Conservation (phyloP, 2,797 vertebrate species). For the Microctenopoma stevenorrisi region DNA sequence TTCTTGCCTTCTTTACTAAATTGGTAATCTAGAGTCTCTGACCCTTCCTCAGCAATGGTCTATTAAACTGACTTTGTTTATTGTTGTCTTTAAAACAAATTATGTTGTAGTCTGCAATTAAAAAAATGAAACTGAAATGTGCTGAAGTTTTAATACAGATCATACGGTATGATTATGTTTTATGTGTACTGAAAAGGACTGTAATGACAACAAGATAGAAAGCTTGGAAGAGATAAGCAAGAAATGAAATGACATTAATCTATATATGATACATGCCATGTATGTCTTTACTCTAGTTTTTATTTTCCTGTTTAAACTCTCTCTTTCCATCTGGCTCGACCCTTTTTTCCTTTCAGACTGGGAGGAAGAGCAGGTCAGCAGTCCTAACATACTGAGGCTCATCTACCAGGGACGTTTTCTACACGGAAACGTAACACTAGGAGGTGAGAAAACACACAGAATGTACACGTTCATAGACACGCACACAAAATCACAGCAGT, state of each 20-base stretch:
- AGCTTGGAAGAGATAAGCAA: background rate
- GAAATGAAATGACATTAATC: background rate
- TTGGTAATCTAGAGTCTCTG: background rate
- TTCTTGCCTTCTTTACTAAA: background rate
- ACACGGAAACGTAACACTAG: conserved; percentile 98
- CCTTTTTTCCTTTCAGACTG: conserved; percentile 86
- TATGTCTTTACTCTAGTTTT: background rate
- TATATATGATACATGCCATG: background rate
- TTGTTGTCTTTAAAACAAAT: background rate
- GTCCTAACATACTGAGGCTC: conserved; percentile 96
- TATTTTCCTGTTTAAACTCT: background rate
- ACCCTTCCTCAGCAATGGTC: background rate
- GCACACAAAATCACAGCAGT: conserved; percentile 51
- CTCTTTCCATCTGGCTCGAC: conserved; percentile 15
- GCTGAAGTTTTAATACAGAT: background rate
- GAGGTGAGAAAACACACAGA: conserved; percentile 86
- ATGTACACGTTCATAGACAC: conserved; percentile 20
- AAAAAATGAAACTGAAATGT: conserved; percentile 3
- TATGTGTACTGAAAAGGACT: background rate
- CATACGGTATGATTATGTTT: background rate
- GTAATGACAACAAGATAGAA: background rate
- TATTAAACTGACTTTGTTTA: background rate
- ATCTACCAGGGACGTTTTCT: conserved; percentile 99
- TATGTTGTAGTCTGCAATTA: background rate
- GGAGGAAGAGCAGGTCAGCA: conserved; percentile 98